Evolutionary conservation across 2,797 vertebrate species (phyloP).

Genomic region (Eulemur mongoz): DNA sequence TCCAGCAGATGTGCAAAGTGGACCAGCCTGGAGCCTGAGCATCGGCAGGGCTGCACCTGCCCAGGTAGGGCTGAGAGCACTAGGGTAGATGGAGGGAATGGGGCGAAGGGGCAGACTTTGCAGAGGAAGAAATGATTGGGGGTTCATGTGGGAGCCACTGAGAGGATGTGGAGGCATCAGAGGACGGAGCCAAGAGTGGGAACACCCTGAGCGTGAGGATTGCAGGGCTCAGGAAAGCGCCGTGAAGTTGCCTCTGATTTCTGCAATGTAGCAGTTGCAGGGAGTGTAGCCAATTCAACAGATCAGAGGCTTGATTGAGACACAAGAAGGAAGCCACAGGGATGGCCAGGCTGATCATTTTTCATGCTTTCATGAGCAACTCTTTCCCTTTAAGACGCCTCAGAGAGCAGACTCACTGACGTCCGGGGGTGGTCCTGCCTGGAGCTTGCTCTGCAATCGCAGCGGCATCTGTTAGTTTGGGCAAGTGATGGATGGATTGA

Average conservation of each 20-base stretch:
- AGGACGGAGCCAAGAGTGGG: background rate
- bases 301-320: constrained; percentile 35
- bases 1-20: background rate
- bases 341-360: background rate
- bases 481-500: constrained; percentile 43
- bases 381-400: background rate
- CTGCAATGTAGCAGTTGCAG: background rate
- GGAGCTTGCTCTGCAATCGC: background rate
- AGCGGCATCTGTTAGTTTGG: background rate
- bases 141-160: background rate
- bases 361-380: background rate
- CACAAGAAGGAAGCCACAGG: background rate
- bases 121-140: background rate
- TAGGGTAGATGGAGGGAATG: background rate
- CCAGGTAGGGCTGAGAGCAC: background rate
- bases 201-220: background rate
- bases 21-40: background rate
- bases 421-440: background rate
- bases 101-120: fast-evolving
- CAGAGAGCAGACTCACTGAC: background rate
- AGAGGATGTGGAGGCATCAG: background rate
- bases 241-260: background rate
- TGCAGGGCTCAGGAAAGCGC: background rate
- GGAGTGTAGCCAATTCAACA: background rate
- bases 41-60: background rate